Evolutionary conservation across 2,797 vertebrate species (phyloP).

Genomic region (Pyrocephalus nanus): DNA sequence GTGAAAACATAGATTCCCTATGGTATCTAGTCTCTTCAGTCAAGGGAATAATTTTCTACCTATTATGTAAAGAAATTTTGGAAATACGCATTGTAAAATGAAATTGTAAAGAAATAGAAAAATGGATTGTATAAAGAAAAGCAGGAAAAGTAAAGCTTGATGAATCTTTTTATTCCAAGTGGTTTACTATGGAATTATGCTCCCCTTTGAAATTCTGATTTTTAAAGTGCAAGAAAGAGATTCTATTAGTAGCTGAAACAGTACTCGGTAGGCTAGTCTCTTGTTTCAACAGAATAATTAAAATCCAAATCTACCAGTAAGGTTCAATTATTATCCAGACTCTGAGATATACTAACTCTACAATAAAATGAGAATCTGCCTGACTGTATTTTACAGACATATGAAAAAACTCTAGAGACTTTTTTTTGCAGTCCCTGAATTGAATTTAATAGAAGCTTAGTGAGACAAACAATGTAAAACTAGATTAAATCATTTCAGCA

Average conservation of each 20-base stretch:
- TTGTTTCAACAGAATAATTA: neutral
- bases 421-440: neutral
- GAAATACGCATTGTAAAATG: neutral
- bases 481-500: neutral
- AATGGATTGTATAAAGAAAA: neutral
- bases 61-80: neutral
- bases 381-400: neutral
- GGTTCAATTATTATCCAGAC: neutral
- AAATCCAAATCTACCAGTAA: neutral
- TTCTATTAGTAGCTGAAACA: neutral
- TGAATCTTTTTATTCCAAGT: neutral
- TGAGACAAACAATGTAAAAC: neutral
- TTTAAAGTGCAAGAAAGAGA: neutral
- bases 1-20: neutral
- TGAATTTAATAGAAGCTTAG: neutral
- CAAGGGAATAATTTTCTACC: neutral
- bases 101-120: neutral
- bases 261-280: neutral
- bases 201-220: neutral
- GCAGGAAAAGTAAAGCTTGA: neutral
- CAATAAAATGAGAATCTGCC: neutral
- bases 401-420: neutral
- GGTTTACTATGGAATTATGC: neutral
- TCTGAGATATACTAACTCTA: neutral
- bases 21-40: neutral